phyloP scores from a whole-genome alignment of 2,113 vertebrate species.

The Ahaetulla prasina region DNA sequence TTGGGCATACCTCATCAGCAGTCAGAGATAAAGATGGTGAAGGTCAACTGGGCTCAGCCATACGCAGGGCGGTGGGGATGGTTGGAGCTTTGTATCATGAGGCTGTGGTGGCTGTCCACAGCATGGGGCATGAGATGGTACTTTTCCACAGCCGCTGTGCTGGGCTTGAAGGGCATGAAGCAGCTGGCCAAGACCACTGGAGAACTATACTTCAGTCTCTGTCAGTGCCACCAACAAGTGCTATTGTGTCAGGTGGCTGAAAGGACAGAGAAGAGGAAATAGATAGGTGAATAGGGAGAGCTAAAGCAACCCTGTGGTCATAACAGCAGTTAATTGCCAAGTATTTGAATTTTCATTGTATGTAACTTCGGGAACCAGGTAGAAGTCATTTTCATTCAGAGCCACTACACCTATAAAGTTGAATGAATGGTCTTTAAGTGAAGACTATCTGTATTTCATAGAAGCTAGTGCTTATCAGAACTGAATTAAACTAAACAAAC shows the following conservation, averaged over 20 bases:
- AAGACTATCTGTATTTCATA: neutral
- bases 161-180: neutral
- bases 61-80: too few species aligned
- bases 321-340: neutral
- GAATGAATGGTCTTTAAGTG: neutral
- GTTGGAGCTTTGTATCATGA: too few species aligned
- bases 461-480: neutral
- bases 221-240: neutral
- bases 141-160: too few species aligned
- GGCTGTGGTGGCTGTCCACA: too few species aligned
- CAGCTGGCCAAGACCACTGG: too few species aligned
- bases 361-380: neutral
- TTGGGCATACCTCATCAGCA: too few species aligned
- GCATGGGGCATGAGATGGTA: too few species aligned
- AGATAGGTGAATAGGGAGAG: neutral
- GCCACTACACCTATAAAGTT: too few species aligned
- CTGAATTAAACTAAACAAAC: neutral
- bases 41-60: too few species aligned
- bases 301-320: neutral
- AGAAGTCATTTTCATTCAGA: neutral
- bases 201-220: neutral
- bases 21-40: too few species aligned
- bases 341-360: neutral
- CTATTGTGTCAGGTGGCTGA: neutral
- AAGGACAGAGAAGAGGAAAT: neutral